phyloP scores from a whole-genome alignment of 2,797 vertebrate genomes.

The Sebastes oblongus region DNA sequence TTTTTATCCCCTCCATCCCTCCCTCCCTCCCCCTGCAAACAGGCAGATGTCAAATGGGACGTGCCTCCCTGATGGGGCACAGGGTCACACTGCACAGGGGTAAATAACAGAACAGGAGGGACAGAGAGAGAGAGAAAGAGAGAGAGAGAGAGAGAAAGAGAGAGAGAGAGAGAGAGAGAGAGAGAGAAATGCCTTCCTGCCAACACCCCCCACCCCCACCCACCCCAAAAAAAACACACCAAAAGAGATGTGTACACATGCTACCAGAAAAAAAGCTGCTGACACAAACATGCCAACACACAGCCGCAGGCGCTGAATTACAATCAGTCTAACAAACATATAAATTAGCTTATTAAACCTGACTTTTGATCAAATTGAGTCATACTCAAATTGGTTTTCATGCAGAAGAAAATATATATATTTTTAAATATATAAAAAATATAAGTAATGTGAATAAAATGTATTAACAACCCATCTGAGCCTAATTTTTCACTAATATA shows the following conservation, averaged over 20 bases:
- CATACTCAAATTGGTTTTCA: not conserved
- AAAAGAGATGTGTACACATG: conserved; percentile 53
- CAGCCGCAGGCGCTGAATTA: not conserved
- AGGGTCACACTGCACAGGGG: conserved; percentile 80
- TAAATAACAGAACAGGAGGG: conserved; percentile 81
- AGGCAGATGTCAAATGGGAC: conserved; percentile 86
- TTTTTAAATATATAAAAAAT: not conserved
- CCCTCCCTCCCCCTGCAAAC: conserved; percentile 61
- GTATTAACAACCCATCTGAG: not conserved
- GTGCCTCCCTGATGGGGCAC: conserved; percentile 74
- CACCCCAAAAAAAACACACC: conserved; percentile 45
- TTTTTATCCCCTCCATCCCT: not conserved
- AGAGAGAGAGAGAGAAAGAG: not conserved
- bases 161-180: not conserved
- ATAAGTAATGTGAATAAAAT: not conserved
- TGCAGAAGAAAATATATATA: not conserved
- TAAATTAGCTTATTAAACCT: not conserved
- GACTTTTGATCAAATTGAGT: not conserved
- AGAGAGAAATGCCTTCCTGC: conserved; percentile 54
- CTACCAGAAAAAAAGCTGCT: conserved; percentile 53
- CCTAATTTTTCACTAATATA: not conserved
- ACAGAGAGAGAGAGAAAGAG: not conserved
- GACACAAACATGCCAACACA: conserved; percentile 69
- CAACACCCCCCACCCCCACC: conserved; percentile 17
- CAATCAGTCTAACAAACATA: not conserved